Percentiles rank a stretch among this genome's conserved stretches.
These are phyloP conservation scores for Pristionchus pacificus DNA, from an alignment of 1,140 invertebrate genomes.

Conservation along the genomic window DNA sequence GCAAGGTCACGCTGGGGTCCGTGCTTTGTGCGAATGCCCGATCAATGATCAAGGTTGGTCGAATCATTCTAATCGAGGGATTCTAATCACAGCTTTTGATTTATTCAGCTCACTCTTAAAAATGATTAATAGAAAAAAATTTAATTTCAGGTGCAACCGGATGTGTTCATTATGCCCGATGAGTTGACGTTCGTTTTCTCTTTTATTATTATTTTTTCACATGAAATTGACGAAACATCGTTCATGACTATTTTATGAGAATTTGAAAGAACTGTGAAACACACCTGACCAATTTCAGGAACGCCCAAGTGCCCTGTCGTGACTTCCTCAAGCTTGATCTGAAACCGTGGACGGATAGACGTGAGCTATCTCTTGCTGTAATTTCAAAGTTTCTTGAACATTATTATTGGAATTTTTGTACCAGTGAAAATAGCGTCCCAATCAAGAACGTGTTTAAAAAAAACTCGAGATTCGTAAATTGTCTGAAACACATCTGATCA, in stretches of 20 bases:
- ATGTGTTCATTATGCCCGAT: conserved; percentile 51
- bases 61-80: no score
- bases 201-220: not conserved
- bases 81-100: no score
- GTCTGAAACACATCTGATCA: no score
- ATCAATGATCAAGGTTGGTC: conserved; percentile 33
- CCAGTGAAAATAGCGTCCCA: no score
- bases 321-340: conserved; percentile 44
- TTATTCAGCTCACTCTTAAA: no score
- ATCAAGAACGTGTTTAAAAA: no score
- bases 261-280: conserved; percentile 1
- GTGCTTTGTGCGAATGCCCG: conserved; percentile 48
- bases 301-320: conserved; percentile 45
- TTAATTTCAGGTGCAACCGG: conserved; percentile 47
- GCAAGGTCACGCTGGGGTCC: conserved; percentile 76
- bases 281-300: conserved; percentile 29
- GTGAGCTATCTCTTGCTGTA: conserved; percentile 18
- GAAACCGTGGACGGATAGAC: conserved; percentile 28
- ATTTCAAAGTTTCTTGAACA: not conserved
- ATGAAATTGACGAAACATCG: not conserved
- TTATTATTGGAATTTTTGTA: no score
- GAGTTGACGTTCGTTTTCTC: conserved; percentile 41
- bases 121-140: no score
- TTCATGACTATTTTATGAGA: no score
- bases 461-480: no score